phyloP scores from a whole-genome alignment of 2,113 vertebrate genomes.

The Festucalex cinctus region DNA sequence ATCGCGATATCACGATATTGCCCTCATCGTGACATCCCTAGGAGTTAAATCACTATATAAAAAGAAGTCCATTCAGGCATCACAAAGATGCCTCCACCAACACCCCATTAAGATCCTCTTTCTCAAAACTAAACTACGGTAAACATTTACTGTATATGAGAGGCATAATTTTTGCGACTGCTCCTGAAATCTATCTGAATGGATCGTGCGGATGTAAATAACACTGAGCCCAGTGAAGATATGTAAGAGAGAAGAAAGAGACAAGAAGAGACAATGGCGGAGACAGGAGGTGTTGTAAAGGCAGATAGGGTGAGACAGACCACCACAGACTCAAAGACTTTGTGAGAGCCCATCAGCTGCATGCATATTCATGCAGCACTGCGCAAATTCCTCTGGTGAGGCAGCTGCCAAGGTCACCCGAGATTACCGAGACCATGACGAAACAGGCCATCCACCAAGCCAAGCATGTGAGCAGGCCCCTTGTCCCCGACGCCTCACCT shows the following conservation, averaged over 20 bases:
- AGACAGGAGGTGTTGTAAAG: background rate
- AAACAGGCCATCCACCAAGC: conserved; percentile 40
- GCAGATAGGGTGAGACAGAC: conserved; percentile 18
- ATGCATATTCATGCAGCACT: conserved; percentile 60
- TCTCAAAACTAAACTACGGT: background rate
- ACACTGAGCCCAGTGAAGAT: background rate
- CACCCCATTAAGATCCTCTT: no score
- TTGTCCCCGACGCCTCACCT: conserved; percentile 3
- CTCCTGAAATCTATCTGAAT: background rate
- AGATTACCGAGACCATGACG: conserved; percentile 67
- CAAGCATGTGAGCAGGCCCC: conserved; percentile 6
- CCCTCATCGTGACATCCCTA: no score
- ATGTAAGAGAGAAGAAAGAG: background rate
- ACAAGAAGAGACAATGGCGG: background rate
- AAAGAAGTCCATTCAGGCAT: no score
- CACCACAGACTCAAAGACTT: conserved; percentile 33
- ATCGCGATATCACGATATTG: no score
- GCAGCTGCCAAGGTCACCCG: conserved; percentile 61
- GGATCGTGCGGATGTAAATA: background rate
- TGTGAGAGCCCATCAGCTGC: conserved; percentile 35
- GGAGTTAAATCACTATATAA: no score
- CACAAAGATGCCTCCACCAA: no score
- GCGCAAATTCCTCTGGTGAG: conserved; percentile 49
- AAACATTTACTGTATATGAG: background rate
- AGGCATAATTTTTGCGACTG: conserved; percentile 11